Evolutionary conservation across 2,113 vertebrate genomes (phyloP), one percentile per base, ranked within the genome.

Genomic region (Dolichallabes microphthalmus): DNA sequence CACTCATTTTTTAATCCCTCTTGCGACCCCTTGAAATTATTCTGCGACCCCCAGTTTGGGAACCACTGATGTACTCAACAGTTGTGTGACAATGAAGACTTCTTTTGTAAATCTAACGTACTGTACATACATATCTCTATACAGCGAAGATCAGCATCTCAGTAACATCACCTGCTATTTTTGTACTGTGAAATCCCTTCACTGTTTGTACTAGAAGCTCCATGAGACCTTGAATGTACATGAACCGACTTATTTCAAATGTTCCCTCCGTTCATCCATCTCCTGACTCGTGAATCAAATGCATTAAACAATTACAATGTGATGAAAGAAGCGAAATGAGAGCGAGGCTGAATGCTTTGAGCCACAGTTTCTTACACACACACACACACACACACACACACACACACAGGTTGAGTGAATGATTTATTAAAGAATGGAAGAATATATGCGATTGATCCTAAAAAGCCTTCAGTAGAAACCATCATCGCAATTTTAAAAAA

Each of bases 251-350:
- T 7, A 6, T 27, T 77, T 52, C 52, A 4, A 14, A 30, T n/a
- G 12, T n/a, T 13, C 5, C n/a, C 14, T 76, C 78, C 64, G 69
- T 64, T 53, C 66, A 58, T 60, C 32, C 73, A 82, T 32, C 35
- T 80, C 82, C 45, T 88, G 87, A 90, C 87, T 89, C 55, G 84
- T 86, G 85, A 25, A 80, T 86, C 82, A 80, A 53, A 87, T 61
- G 66, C 79, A 89, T 87, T 82, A 88, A 90, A 87, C 83, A 84
- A 82, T 85, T 88, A 76, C 13, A 61, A 45, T 20, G 10, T 61
- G 25, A 85, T 68, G 53, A 79, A 58, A 77, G 81, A 74, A 88
- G 86, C 80, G 6, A 68, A 87, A 87, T 82, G 76, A 69, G 20
- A 80, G 45, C 10, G 22, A 86, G 78, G 52, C 58, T 73, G 19